phyloP scores from a whole-genome alignment of 2,888 invertebrate genomes.

The Euzetes globulus region DNA sequence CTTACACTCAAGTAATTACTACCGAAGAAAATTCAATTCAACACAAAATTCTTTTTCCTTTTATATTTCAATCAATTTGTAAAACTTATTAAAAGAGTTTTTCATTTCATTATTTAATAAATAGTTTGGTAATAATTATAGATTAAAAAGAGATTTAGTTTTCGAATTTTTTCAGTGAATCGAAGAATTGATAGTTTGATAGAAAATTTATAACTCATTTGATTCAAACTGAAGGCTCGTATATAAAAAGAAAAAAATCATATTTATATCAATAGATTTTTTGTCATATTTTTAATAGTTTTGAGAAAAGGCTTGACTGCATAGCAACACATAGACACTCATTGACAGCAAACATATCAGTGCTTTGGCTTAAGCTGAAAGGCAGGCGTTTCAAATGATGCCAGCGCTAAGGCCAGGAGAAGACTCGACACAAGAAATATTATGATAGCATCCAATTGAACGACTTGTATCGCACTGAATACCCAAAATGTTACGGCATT shows the following conservation, averaged over 20 bases:
- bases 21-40: background rate
- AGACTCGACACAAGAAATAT: constrained; percentile 19
- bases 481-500: constrained; percentile 24
- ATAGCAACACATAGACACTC: constrained; percentile 15
- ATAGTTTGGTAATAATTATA: too few relatives aligned
- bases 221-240: too few relatives aligned
- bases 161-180: too few relatives aligned
- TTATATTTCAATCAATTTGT: background rate
- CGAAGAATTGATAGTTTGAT: too few relatives aligned
- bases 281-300: background rate
- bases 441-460: constrained; percentile 27
- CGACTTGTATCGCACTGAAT: background rate
- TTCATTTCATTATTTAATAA: too few relatives aligned
- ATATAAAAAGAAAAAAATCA: too few relatives aligned
- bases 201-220: too few relatives aligned
- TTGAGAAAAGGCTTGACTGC: background rate
- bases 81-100: too few relatives aligned
- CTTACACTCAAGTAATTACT: background rate
- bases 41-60: background rate
- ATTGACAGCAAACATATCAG: background rate
- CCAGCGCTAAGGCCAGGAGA: background rate
- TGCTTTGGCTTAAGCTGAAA: background rate
- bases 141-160: too few relatives aligned
- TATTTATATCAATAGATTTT: background rate
- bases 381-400: background rate